Base-by-base conservation (phyloP, 1,140 invertebrate species). In the Megalopta genalis region DNA sequence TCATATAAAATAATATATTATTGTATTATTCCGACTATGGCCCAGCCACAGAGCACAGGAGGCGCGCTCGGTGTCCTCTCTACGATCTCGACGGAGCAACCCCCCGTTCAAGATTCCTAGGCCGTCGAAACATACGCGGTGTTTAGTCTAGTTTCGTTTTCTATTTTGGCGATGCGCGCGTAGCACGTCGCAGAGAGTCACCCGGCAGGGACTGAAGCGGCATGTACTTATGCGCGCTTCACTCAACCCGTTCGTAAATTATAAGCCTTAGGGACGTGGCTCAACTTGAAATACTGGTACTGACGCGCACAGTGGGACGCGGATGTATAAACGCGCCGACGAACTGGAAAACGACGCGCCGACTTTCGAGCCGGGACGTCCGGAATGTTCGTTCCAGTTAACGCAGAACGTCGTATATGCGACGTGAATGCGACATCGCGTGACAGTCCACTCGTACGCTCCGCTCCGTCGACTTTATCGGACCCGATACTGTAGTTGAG, bases 351-450 rank as follows among this genome's bases (percentile, higher is more conserved):
- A 85, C 83, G 72, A 81, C 72, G 77, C 83, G 21, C 69, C 68
- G 65, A 72, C 65, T 81, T 77, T 81, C 84, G 67, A 76, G 73
- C 60, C 59, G 84, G 59, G 62, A 80, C 46, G 78, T 80, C 83
- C 60, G 65, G 77, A 59, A 77, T 78, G 84, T 67, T 85, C 82
- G 77, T 85, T 85, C 83, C 83, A 84, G 83, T 85, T 85, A 70
- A 67, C 83, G 79, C 78, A 72, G 74, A 77, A 84, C 68, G 83
- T 85, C 83, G 82, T 85, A 75, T 68, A 81, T 67, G 82, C 67
- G 83, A 85, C 83, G 72, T 81, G 77, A 85, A 85, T 85, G 81
- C 83, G 83, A 84, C 83, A 79, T 85, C 79, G 82, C 83, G 83
- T 84, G 83, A 85, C 83, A 85, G 83, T 65, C 57, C 67, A 27